These are phyloP conservation scores for Caenorhabditis latens DNA, from an alignment of 1,140 invertebrate species.

Conservation along the genomic window DNA sequence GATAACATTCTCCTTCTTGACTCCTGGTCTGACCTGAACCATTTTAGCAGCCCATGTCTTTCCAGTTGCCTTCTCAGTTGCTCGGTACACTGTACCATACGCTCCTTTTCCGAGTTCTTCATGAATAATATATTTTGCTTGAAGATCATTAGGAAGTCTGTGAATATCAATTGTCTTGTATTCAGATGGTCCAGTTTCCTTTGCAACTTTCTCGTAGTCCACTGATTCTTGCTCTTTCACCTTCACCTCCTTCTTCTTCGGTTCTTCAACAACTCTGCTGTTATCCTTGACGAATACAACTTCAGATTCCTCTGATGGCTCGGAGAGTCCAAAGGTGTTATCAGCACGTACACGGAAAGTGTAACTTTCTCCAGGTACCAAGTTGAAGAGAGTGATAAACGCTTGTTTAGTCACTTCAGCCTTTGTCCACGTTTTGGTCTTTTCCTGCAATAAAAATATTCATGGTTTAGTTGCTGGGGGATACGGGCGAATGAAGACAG, in stretches of 20 bases:
- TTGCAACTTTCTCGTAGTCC: constrained; percentile 58
- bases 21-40: constrained; percentile 68
- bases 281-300: constrained; percentile 58
- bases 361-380: constrained; percentile 92
- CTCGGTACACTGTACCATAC: constrained; percentile 66
- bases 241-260: constrained; percentile 54
- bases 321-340: constrained; percentile 86
- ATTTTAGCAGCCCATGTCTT: constrained; percentile 67
- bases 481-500: not conserved
- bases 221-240: constrained; percentile 53
- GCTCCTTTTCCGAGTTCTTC: constrained; percentile 67
- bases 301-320: constrained; percentile 84
- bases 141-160: constrained; percentile 66
- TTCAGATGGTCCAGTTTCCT: constrained; percentile 49
- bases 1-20: constrained; percentile 65
- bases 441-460: constrained; percentile 49
- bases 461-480: not conserved
- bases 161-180: constrained; percentile 65
- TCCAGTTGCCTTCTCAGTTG: constrained; percentile 66
- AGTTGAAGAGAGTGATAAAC: constrained; percentile 70
- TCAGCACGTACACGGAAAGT: constrained; percentile 93
- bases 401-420: constrained; percentile 66
- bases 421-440: constrained; percentile 59
- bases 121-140: constrained; percentile 66
- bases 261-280: constrained; percentile 58